Evolutionary conservation across 2,888 invertebrate genomes (phyloP), one percentile per base, ranked within the genome.

Genomic region (Calameuta pallipes): DNA sequence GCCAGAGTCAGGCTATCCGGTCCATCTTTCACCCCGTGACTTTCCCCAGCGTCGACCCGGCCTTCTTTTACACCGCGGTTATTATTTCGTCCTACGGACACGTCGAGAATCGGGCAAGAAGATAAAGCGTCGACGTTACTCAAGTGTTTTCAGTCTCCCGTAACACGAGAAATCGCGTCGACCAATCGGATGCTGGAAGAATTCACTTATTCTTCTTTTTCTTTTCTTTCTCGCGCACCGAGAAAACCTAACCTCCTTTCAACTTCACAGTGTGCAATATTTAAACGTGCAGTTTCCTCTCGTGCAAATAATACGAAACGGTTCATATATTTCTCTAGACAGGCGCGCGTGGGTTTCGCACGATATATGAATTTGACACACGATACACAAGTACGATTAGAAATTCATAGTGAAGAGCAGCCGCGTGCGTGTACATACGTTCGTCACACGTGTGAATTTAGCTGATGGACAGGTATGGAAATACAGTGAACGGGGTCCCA

Each of bases 31-130:
- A 81, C 77, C 79, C 71, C 79, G 75, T 82, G 83, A 82, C 82
- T 81, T 76, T 81, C 80, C 81, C 83, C 76, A 83, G 83, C 82
- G 82, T 81, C 82, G 70, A 70, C 74, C 81, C 73, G 73, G 23
- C 41, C 2, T 23, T 80, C 80, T 81, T 79, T 82, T 79, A 81
- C 83, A 85, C 84, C 83, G 83, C 81, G 83, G 80, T 85, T 85
- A 87, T 86, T 86, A 86, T 83, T 84, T 80, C 83, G 82, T 83
- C 85, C 84, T 84, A 30, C 1, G 11, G 11, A 30, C 6, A 2
- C 41, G 6, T 0, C 6, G 41, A 56, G 41, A 15, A 41, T 15
- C 41, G 15, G 13, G 4, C 4, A 4, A 15, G 4, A 15, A 15
- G 15, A 41, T 41, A 1, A 4, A 15, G 15, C 0, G 37, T 6